Evolutionary conservation across 2,113 vertebrate species (phyloP), one percentile per base, ranked within the genome.

Genomic region (Melanostigma gelatinosum): DNA sequence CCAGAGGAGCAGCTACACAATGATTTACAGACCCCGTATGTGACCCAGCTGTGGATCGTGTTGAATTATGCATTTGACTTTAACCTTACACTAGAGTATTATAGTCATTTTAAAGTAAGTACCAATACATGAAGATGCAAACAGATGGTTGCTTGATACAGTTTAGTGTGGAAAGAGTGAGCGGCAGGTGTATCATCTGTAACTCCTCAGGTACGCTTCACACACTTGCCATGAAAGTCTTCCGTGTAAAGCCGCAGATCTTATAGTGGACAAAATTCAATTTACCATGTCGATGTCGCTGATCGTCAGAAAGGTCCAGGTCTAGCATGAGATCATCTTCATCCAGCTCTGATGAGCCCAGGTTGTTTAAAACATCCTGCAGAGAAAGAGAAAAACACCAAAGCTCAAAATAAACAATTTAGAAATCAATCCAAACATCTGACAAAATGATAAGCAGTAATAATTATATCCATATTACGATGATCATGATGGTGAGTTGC

Each of bases 241-340:
- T 60, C 16, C 0, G 36, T 50, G 48, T 34, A 32, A 6, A 57
- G 24, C 44, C 1, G 8, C 20, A 52, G 18, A 10, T 74, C 24
- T 71, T n/a, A 11, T 27, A 4, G 22, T 32, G 29, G 27, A 20
- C 24, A 16, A 15, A 22, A 9, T 52, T 0, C 2, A 22, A 54
- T 1, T 94, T 96, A 99, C 98, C 97, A 16, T 97, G 95, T 57
- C 69, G 95, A 85, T 94, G 96, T 27, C 96, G 95, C 55, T 98
- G 97, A 66, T 99, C 97, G 77, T 99, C 98, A 48, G 97, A 94
- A 83, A 98, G 96, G 87, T 99, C 98, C 85, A 99, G 91, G 87
- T 99, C 98, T 86, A 99, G 94, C 98, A 99, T 99, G 24, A 99
- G 93, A 86, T 99, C 98, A 86, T 99, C 98, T 89, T 99, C 98